These are phyloP conservation scores for Agrilus mali DNA, from an alignment of 2,888 invertebrate species.

Conservation along the genomic window DNA sequence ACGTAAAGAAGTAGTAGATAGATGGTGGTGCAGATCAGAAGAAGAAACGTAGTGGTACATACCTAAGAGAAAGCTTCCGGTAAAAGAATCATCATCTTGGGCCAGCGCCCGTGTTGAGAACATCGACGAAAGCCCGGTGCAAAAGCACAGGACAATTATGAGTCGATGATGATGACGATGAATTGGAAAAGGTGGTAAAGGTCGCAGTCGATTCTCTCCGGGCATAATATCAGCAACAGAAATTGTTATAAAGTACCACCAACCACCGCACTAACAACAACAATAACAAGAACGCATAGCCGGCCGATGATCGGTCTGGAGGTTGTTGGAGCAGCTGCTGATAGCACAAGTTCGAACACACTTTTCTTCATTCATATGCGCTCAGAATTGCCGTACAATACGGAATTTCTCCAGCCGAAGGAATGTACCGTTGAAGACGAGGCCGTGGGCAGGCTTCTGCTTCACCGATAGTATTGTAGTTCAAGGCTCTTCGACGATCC, in stretches of 20 bases:
- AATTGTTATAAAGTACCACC: conserved; percentile 8
- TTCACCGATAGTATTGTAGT: conserved; percentile 11
- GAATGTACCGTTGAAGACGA: conserved; percentile 30
- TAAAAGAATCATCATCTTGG: conserved; percentile 70
- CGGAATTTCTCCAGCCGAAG: conserved; percentile 27
- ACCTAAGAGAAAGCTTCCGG: conserved; percentile 75
- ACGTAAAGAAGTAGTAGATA: conserved; percentile 1
- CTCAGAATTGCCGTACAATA: conserved; percentile 28
- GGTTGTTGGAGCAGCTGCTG: conserved; percentile 11
- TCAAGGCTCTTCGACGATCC: conserved; percentile 20
- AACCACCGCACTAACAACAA: conserved; percentile 26
- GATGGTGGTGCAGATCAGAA: neutral
- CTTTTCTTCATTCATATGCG: conserved; percentile 30
- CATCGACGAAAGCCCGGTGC: conserved; percentile 14
- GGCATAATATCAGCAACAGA: conserved; percentile 12
- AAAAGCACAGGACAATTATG: conserved; percentile 20
- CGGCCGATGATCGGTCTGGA: conserved; percentile 15
- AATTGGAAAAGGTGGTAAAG: neutral
- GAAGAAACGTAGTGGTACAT: conserved; percentile 21
- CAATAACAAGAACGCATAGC: conserved; percentile 24
- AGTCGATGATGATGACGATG: conserved; percentile 1
- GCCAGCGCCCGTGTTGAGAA: conserved; percentile 22
- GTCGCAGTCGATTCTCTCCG: conserved; percentile 9
- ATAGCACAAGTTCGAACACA: conserved; percentile 9
- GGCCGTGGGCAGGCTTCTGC: no score